phyloP scores from a whole-genome alignment of 2,113 vertebrate genomes.

The Holacanthus passer region DNA sequence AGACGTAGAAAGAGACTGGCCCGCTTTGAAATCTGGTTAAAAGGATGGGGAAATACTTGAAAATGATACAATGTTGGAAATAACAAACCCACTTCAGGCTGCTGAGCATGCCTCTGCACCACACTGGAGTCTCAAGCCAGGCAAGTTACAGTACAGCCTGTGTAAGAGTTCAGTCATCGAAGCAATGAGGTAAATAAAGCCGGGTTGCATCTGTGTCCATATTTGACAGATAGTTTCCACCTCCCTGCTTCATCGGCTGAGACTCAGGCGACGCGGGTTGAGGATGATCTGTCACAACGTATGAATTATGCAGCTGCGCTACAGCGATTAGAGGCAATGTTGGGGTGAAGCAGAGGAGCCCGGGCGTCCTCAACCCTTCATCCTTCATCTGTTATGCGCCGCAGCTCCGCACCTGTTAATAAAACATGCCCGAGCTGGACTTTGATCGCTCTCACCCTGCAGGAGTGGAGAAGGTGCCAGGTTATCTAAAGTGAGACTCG shows the following conservation, averaged over 20 bases:
- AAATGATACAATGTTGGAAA: conserved; percentile 56
- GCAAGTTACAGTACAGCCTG: conserved; percentile 3
- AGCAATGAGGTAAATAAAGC: conserved; percentile 41
- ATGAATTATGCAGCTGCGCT: conserved; percentile 80
- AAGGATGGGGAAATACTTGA: conserved; percentile 54
- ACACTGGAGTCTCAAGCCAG: conserved; percentile 29
- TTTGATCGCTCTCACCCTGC: conserved; percentile 73
- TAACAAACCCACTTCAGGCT: conserved; percentile 39
- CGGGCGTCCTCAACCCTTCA: conserved; percentile 52
- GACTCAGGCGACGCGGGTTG: conserved; percentile 41
- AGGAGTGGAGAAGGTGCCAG: conserved; percentile 28
- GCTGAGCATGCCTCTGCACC: conserved; percentile 48
- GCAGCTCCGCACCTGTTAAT: conserved; percentile 78
- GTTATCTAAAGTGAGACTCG: conserved; percentile 25
- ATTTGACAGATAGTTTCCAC: conserved; percentile 52
- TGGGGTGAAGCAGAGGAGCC: conserved; percentile 66
- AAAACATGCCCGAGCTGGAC: conserved; percentile 80
- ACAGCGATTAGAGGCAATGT: conserved; percentile 66
- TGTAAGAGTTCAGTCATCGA: conserved; percentile 34
- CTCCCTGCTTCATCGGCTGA: conserved; percentile 37
- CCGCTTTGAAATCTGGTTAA: conserved; percentile 50
- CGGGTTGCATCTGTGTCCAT: conserved; percentile 17
- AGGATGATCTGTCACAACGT: conserved; percentile 69
- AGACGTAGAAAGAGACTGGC: conserved; percentile 27
- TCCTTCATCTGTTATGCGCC: conserved; percentile 76